Evolutionary conservation across 2,797 vertebrate genomes (phyloP), one percentile per base, ranked within the genome.

Genomic region (Luscinia luscinia): DNA sequence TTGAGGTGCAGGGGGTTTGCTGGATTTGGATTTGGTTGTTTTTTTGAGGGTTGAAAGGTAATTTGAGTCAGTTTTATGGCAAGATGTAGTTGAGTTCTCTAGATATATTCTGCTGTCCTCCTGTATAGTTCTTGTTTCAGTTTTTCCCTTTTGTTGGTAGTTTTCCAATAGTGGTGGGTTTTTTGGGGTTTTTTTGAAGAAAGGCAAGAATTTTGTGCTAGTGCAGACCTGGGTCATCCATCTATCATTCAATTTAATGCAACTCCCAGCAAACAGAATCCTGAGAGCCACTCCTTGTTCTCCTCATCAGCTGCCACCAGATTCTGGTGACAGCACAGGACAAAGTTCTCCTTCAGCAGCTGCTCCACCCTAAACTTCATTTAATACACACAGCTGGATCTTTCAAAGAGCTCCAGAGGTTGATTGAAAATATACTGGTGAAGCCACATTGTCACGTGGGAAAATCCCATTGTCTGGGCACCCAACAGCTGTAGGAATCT

Each of bases 381-480:
- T 79, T 41, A 9, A 45, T 7, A 10, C 28, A 48, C 45, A 34
- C 34, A 62, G 34, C 0, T 54, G 63, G n/a, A 26, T 28, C 28
- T 69, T 54, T 15, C 40, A 7, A 14, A 54, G 40, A 54, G 46
- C 46, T 12, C 46, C 22, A 48, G 32, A 30, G 20, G 5, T 12
- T 54, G n/a, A 11, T 11, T 24, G 48, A 34, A 34, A 20, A 8
- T 54, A 9, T 10, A 13, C 54, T 54, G 54, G 27, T 21, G 15
- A 0, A 1, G 12, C 40, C 12, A 38, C 54, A 14, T 1, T 52
- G n/a, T 14, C 72, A 28, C 0, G 0, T 46, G 41, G 55, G 41
- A 62, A 69, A 55, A 86, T 62, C 34, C 34, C 48, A 18, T 40
- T 46, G 21, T 54, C 34, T 34, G 64, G 63, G 55, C 20, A 46